Conservation (phyloP, 2,888 invertebrate species). For the Ariolimax columbianus region DNA sequence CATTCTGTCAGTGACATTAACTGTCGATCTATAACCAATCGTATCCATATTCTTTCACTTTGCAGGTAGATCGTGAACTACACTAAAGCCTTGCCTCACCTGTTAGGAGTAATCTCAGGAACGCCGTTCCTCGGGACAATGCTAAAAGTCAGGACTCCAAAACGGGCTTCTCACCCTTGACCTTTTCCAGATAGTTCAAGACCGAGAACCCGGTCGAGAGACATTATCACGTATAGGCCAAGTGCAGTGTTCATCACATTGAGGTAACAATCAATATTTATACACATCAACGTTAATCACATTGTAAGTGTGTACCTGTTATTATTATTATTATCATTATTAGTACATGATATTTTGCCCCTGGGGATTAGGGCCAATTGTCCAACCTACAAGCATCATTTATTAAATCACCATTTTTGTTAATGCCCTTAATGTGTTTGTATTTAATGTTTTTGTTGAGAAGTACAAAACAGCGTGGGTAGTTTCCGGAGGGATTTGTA, state of each 20-base stretch:
- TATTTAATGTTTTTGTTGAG: no score
- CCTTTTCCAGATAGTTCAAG: not conserved
- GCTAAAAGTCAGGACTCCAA: not conserved
- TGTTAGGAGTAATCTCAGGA: not conserved
- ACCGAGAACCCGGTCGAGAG: not conserved
- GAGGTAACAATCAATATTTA: no score
- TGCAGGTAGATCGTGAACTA: not conserved
- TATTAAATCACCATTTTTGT: no score
- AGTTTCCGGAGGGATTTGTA: no score
- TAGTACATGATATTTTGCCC: no score
- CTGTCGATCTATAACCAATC: not conserved
- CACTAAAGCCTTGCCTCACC: not conserved
- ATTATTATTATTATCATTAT: no score
- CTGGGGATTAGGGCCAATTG: no score
- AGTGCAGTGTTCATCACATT: not conserved
- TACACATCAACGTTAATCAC: no score
- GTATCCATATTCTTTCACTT: not conserved
- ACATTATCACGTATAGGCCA: conserved; percentile 4
- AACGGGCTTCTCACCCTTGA: not conserved
- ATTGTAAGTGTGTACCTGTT: no score
- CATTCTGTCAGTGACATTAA: conserved; percentile 1
- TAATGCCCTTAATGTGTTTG: no score
- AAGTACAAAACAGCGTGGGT: no score
- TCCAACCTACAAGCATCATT: no score
- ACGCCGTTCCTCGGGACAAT: not conserved